Base-by-base conservation (phyloP, 2,113 vertebrate species). In the Brienomyrus brachyistius region DNA sequence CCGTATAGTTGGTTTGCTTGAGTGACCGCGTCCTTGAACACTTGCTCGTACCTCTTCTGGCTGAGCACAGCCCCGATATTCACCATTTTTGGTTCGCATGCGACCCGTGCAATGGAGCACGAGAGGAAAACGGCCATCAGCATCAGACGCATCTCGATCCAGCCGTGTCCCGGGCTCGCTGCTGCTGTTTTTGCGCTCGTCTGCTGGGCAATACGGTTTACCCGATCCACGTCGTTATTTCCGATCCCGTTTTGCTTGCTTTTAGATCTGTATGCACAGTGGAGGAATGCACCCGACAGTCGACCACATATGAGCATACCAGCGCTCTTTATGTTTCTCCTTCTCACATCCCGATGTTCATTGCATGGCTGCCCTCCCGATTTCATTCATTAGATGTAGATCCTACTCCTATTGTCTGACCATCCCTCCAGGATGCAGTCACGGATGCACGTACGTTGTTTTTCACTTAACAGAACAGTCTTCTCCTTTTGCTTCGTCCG, bases 1-100 rank as follows among this genome's bases (percentile, higher is more conserved):
- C 98, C 98, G 6, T 97, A 98, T 2, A 97, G 93, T 5, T 97
- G 94, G 95, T 99, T 99, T 93, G 98, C 98, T 93, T 97, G 97
- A 90, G 92, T 96, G 93, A 99, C 97, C 0, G 98, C 98, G 88
- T 98, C 98, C 88, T 97, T 97, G 93, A 99, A 99, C 94, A 97
- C 97, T 95, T 98, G 97, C 94, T 99, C 98, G 47, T 97, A 98
- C 87, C 97, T 97, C 88, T 97, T 98, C 93, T 98, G 98, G 93
- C 98, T 99, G 95, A 99, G 95, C 62, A 99, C 98, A 0, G 97
- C 98, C 13, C 98, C 98, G 88, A 99, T 96, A 93, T 98, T 98
- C 59, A 99, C 97, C 91, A 97, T 96, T 92, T 97, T 98, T 50
- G 98, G 98, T 93, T 98, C 97, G 91, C 97, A 98, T 89, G 97